Evolutionary conservation across 2,113 vertebrate genomes (phyloP), one percentile per base, ranked within the genome.

Genomic region (Laterallus jamaicensis): DNA sequence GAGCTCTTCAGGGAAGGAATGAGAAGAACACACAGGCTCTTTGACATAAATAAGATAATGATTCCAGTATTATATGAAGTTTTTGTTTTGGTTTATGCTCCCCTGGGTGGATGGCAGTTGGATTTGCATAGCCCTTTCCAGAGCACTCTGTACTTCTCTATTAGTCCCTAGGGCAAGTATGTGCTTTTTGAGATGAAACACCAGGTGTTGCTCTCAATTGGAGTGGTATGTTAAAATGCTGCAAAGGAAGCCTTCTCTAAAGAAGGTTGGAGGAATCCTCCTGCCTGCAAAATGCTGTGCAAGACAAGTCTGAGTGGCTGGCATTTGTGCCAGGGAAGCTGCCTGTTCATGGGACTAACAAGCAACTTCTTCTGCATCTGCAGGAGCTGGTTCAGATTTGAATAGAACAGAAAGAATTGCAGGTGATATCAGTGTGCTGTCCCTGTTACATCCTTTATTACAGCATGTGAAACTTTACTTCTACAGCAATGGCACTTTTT

Each of bases 61-160:
- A 39, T 35, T 94, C 18, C 68, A 86, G 83, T 42, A 68, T 88
- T 74, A 42, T 74, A 12, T 80, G 39, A 77, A 70, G 32, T 12
- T 70, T 82, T 69, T 73, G 40, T 66, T 86, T 92, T 78, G 35
- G 59, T 93, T 83, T 91, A 70, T 22, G 2, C 58, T 91, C 54
- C 54, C 58, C 73, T 81, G 31, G 60, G 80, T 91, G 68, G 55
- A 5, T 86, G 35, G 77, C 55, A 55, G 42, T 84, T 84, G 62
- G 12, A 92, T 93, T 94, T 93, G 83, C 76, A 75, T 92, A 92
- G 71, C 55, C 18, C 83, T 92, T 85, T 90, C 86, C 91, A 93
- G 64, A 77, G 71, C 44, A 50, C 19, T 2, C 28, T 66, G 31
- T 86, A 28, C 52, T 86, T 90, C 28, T 63, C 47, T 59, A 1